A percentile compares a stretch with the other conserved stretches of the same genome.
phyloP scores from a whole-genome alignment of 2,797 vertebrate genomes.

The Muscicapa comitata region DNA sequence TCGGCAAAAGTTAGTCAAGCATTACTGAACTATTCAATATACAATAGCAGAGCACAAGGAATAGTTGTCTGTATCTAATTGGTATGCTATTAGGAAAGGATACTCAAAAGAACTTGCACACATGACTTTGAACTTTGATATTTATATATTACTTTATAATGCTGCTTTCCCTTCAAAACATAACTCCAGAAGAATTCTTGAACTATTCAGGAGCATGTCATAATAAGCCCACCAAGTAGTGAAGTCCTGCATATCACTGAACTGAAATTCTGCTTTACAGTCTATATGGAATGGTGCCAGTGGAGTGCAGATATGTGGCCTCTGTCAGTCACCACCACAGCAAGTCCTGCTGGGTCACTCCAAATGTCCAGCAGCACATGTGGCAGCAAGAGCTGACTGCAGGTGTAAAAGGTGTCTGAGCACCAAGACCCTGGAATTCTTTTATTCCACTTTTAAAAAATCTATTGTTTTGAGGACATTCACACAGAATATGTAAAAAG shows the following conservation, averaged over 20 bases:
- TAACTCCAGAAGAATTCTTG: background rate
- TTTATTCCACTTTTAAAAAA: background rate
- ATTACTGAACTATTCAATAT: background rate
- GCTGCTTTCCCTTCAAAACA: background rate
- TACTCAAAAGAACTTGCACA: background rate
- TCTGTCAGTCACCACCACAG: background rate
- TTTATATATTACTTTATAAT: background rate
- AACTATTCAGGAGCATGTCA: background rate
- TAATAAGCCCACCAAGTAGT: background rate
- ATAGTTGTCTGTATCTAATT: background rate
- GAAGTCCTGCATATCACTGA: background rate
- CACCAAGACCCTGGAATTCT: background rate
- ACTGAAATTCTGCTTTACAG: background rate
- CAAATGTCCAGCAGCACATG: background rate
- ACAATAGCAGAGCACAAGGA: background rate
- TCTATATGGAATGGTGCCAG: background rate
- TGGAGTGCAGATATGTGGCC: background rate
- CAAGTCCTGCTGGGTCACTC: background rate
- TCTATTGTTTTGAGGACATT: conserved; percentile 11
- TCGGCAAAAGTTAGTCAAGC: background rate
- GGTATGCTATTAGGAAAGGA: background rate
- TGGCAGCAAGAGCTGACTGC: background rate
- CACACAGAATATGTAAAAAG: background rate
- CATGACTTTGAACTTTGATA: background rate
- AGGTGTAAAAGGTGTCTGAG: background rate